Evolutionary conservation across 1,140 invertebrate species (phyloP).

Genomic region (Telenomus remus): DNA sequence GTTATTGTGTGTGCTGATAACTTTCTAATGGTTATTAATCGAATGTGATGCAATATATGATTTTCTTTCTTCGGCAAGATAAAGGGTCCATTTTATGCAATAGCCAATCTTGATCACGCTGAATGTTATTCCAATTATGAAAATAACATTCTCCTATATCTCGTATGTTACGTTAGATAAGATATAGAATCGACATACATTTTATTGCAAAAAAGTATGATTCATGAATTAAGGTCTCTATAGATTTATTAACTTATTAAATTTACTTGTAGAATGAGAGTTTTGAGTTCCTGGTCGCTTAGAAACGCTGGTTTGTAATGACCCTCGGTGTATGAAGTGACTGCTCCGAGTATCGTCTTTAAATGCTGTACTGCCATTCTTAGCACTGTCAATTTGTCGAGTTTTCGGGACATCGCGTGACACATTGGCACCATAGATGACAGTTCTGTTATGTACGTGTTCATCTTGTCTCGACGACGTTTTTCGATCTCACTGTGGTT

Average conservation of each 20-base stretch:
- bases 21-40: constrained; percentile 55
- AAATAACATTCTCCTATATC: not conserved
- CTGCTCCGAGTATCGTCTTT: constrained; percentile 85
- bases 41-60: constrained; percentile 34
- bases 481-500: constrained; percentile 98
- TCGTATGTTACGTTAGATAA: no score
- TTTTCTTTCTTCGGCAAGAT: constrained; percentile 33
- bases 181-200: no score
- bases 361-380: constrained; percentile 96
- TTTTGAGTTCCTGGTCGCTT: constrained; percentile 91
- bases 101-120: constrained; percentile 1
- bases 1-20: constrained; percentile 43
- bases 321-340: constrained; percentile 87
- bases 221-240: no score
- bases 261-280: constrained; percentile 83
- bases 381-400: constrained; percentile 95
- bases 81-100: constrained; percentile 44
- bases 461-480: constrained; percentile 95
- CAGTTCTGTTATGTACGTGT: constrained; percentile 94
- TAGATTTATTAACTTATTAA: not conserved
- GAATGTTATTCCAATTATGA: constrained; percentile 1
- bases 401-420: constrained; percentile 91
- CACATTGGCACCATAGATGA: constrained; percentile 95
- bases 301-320: constrained; percentile 91
- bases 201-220: no score